Percentiles rank a stretch among this genome's conserved stretches.
Evolutionary conservation across 2,797 vertebrate species (phyloP).

Genomic region (Trachurus trachurus): DNA sequence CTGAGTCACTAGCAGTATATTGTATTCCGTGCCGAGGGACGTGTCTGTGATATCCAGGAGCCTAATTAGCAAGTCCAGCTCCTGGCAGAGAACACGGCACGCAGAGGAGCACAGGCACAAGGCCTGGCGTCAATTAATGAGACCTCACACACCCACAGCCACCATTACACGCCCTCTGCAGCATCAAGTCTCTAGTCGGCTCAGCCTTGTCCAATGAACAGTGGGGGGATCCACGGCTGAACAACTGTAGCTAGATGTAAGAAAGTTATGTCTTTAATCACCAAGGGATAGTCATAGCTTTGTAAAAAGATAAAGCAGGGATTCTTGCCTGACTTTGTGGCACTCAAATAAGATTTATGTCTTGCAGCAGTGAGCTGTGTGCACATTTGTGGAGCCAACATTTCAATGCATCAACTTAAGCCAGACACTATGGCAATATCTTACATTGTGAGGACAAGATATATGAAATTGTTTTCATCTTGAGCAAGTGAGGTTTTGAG

Average conservation of each 20-base stretch:
- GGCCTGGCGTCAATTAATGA: conserved; percentile 85
- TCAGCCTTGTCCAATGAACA: conserved; percentile 57
- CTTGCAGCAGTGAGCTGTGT: conserved; percentile 46
- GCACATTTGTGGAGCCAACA: conserved; percentile 41
- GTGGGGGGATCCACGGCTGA: conserved; percentile 45
- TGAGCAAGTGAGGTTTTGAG: conserved; percentile 41
- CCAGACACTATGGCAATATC: conserved; percentile 36
- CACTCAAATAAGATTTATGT: conserved; percentile 69
- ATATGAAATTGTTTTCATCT: conserved; percentile 50
- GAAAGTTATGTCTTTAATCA: conserved; percentile 70
- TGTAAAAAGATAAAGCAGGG: conserved; percentile 52
- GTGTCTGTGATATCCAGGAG: conserved; percentile 84
- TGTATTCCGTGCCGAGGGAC: conserved; percentile 77
- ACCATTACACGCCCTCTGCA: conserved; percentile 77
- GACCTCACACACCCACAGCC: conserved; percentile 81
- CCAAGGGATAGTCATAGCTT: conserved; percentile 46
- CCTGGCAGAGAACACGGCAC: conserved; percentile 79
- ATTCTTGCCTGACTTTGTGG: conserved; percentile 53
- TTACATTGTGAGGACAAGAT: conserved; percentile 50
- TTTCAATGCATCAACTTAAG: conserved; percentile 52
- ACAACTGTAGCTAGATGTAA: conserved; percentile 64
- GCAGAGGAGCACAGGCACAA: conserved; percentile 77
- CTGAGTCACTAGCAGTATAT: conserved; percentile 74
- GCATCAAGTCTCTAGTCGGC: conserved; percentile 65
- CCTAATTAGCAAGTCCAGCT: conserved; percentile 87